Base-by-base conservation (phyloP, 2,113 vertebrate genomes). In the Oreochromis tanganicae region DNA sequence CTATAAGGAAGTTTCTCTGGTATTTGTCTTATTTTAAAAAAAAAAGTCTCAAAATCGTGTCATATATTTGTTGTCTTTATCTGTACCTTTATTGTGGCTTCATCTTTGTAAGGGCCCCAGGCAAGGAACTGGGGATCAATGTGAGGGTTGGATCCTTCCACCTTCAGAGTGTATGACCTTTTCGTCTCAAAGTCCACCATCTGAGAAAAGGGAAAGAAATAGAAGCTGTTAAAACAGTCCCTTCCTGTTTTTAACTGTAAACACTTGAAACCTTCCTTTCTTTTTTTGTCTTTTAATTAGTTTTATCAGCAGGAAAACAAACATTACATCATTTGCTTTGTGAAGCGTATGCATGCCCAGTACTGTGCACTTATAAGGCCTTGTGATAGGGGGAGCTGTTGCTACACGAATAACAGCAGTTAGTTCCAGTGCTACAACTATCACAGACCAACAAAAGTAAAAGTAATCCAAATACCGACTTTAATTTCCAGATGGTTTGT, bases 81-180 rank as follows among this genome's bases (percentile, higher is more conserved):
- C 46, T 6, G 12, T 73, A 99, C 97, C 96, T 99, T 99, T 87
- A 99, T 97, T 0, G 97, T 98, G 80, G 98, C 98, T 0, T 97
- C 98, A 87, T 99, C 99, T 93, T 98, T 99, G 88, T 99, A 99
- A 1, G 98, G 98, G n/a, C 99, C 99, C 12, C 98, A 98, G 90
- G 97, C 97, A 66, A 98, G 96, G 92, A 97, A 99, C 13, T 98
- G 98, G 0, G 98, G 94, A 91, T 99, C 98, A 5, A 99, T 92
- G 24, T 98, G 95, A 6, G 97, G 95, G 29, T 99, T 99, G 88
- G 97, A 96, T n/a, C 98, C 99, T 91, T 99, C 98, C 27, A 99
- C 98, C 93, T 97, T 99, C 94, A 99, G 93, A 27, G 96, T 98
- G 93, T 99, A 99, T 0, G 97, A 95, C 90, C 97, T 96, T 95